Conservation (phyloP, 1,140 invertebrate species). For the Diuraphis noxia region DNA sequence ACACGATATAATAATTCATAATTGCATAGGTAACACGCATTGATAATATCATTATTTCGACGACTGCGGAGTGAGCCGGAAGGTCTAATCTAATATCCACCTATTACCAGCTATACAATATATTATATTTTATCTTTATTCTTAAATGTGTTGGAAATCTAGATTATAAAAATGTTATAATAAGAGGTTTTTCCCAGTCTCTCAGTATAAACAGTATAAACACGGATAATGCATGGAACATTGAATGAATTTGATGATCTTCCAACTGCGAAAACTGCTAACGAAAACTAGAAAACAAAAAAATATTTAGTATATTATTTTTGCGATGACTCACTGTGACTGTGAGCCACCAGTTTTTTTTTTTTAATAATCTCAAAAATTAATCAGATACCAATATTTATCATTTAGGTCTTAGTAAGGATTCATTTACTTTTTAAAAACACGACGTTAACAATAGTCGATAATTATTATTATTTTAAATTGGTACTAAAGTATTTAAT, state of each 20-base stretch:
- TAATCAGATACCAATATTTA: not conserved
- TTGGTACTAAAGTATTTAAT: not conserved
- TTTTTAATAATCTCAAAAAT: not conserved
- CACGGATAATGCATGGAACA: not conserved
- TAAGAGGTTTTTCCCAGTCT: not conserved
- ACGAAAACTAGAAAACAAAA: not conserved
- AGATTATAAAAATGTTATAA: not conserved
- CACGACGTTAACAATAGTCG: not conserved
- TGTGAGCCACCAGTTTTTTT: not conserved
- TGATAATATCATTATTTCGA: not conserved
- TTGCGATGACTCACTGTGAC: not conserved
- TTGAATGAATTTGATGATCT: not conserved
- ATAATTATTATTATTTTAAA: not conserved
- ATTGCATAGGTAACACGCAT: not conserved
- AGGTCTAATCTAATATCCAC: not conserved
- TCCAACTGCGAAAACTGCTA: too few relatives aligned
- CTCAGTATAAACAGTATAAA: not conserved
- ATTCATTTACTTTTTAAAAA: not conserved
- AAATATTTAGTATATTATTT: not conserved
- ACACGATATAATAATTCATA: not conserved
- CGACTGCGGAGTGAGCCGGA: not conserved
- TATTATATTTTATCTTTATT: conserved; percentile 5
- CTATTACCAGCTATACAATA: not conserved
- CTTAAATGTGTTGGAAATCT: not conserved
- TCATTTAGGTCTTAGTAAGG: not conserved